Evolutionary conservation across 1,140 invertebrate genomes (phyloP).

Genomic region (Cotesia chilonis): DNA sequence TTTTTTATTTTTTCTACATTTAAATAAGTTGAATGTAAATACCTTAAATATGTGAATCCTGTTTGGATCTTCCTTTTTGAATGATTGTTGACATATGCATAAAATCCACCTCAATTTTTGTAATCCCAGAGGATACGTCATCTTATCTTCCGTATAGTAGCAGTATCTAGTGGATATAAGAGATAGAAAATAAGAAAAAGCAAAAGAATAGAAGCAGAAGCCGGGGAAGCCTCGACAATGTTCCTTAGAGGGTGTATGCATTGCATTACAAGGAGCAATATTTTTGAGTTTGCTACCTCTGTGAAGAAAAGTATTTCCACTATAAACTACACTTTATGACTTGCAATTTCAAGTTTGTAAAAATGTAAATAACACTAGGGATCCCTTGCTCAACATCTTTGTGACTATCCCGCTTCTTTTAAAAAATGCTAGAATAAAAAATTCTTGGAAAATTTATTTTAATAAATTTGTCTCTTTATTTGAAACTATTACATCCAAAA

Average conservation of each 20-base stretch:
- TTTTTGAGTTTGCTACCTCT: constrained; percentile 51
- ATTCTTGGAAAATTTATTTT: too few species aligned
- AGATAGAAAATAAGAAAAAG: too few species aligned
- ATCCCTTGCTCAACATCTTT: constrained; percentile 5
- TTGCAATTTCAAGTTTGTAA: constrained; percentile 55
- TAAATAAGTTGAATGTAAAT: too few species aligned
- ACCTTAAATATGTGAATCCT: too few species aligned
- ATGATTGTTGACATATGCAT: constrained; percentile 34
- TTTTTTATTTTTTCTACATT: too few species aligned
- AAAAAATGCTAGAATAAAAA: not conserved
- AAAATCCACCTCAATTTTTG: constrained; percentile 40
- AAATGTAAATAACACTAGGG: constrained; percentile 40
- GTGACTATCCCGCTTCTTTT: not conserved
- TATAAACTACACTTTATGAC: constrained; percentile 56
- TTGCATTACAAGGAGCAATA: constrained; percentile 56
- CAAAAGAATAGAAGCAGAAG: not conserved
- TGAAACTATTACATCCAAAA: too few species aligned
- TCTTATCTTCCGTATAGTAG: not conserved
- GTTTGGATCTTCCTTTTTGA: too few species aligned
- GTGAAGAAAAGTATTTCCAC: constrained; percentile 42
- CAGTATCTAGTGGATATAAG: not conserved
- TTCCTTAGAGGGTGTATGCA: constrained; percentile 49
- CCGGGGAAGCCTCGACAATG: not conserved
- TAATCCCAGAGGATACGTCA: constrained; percentile 37
- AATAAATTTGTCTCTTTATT: too few species aligned